phyloP scores from a whole-genome alignment of 2,113 vertebrate species.

The Natator depressus region DNA sequence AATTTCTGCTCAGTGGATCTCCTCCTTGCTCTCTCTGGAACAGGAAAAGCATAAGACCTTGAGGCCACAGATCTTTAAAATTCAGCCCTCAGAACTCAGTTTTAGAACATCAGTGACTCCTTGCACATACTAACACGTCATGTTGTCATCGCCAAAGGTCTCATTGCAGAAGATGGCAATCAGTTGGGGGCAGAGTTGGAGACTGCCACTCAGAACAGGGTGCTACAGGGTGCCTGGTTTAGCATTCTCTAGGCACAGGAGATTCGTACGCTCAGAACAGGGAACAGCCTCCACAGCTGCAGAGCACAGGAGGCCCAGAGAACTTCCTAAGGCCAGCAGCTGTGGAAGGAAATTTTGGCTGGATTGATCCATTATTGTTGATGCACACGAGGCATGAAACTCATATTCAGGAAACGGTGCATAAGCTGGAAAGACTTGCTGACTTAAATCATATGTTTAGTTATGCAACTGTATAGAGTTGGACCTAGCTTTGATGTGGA shows the following conservation, averaged over 20 bases:
- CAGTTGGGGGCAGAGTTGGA: constrained; percentile 7
- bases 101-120: background rate
- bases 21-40: background rate
- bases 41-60: constrained; percentile 4
- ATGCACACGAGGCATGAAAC: constrained; percentile 31
- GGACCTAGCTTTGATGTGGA: background rate
- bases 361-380: constrained; percentile 37
- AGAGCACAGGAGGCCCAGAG: constrained; percentile 55
- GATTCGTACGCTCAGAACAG: constrained; percentile 13
- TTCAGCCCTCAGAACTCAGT: background rate
- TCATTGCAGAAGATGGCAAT: constrained; percentile 41
- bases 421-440: background rate
- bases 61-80: background rate
- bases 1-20: background rate
- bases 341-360: constrained; percentile 68
- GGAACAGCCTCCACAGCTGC: constrained; percentile 68
- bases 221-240: constrained; percentile 63
- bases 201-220: constrained; percentile 17
- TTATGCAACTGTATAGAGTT: background rate
- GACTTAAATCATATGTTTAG: constrained; percentile 26
- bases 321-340: constrained; percentile 63
- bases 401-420: constrained; percentile 17
- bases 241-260: constrained; percentile 49
- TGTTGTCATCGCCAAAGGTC: background rate
- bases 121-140: background rate